These are phyloP conservation scores for Pogonophryne albipinna DNA, from an alignment of 2,797 vertebrate genomes.

Conservation along the genomic window DNA sequence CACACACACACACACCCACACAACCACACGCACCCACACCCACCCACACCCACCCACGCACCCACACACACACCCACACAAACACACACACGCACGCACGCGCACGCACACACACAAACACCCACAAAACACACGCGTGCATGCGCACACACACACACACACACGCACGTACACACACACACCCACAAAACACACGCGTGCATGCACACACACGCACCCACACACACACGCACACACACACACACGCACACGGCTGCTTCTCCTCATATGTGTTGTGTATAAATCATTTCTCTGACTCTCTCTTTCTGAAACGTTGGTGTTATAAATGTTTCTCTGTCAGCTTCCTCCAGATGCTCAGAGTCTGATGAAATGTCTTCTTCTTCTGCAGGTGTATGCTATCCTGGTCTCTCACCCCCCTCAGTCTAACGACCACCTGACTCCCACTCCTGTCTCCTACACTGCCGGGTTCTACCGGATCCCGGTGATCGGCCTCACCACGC, in stretches of 20 bases:
- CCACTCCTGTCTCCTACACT: slow-evolving; percentile 97
- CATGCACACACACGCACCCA: slow-evolving; percentile 8
- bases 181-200: too few species aligned
- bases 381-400: slow-evolving; percentile 94
- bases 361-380: not conserved
- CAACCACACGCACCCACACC: slow-evolving; percentile 17
- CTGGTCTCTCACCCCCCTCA: slow-evolving; percentile 97
- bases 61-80: slow-evolving; percentile 19
- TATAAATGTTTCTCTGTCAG: too few species aligned
- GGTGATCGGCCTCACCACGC: slow-evolving; percentile 95
- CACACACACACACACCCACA: slow-evolving; percentile 3
- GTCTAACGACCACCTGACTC: slow-evolving; percentile 96
- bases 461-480: slow-evolving; percentile 98
- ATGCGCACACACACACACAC: slow-evolving; percentile 33
- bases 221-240: slow-evolving; percentile 17
- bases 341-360: too few species aligned
- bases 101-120: slow-evolving; percentile 12
- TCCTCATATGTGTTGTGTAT: too few species aligned
- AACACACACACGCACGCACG: slow-evolving; percentile 1
- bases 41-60: not conserved
- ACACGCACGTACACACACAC: not conserved
- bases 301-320: too few species aligned
- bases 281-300: too few species aligned
- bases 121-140: too few species aligned
- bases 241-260: not conserved